Evolutionary conservation across 37 sponge, comb jelly and placozoan species (phyloP), one percentile per base, ranked within the genome.

Genomic region (Diacarnus erythraeanus): DNA sequence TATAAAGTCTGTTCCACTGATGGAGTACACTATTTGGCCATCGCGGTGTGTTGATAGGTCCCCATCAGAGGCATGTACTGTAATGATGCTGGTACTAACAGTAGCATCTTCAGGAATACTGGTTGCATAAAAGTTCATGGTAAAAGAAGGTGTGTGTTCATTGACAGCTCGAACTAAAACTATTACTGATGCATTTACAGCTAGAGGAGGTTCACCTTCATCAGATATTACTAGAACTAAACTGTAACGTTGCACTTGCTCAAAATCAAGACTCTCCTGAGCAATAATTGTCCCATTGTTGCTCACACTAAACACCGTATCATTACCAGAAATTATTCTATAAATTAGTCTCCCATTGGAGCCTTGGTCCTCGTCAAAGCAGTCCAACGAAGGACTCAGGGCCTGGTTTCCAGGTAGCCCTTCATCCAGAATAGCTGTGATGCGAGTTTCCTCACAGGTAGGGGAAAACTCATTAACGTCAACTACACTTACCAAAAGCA

Each of bases 381-480:
- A 91, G 40, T 40, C 26, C 8, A 91, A 75, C 26, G n/a, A 33
- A 29, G 23, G 40, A n/a, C 25, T 79, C 9, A 64, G 54, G 17
- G 77, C 21, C 15, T 21, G 42, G 25, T 9, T 26, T 20, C 41
- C 61, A 10, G 23, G 29, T 23, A 69, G 21, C 8, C 31, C 79
- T 42, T 88, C 83, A 38, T 30, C 1, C 22, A 81, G 35, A 0
- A 51, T 30, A 3, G 17, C 23, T 12, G 39, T 68, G 38, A 78
- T 57, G 3, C 20, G n/a, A 59, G 25, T 20, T 25, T 67, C 21
- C 4, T 58, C 57, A 37, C 84, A 89, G 6, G 12, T 39, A 1
- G 90, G 90, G 17, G 56, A 0, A 60, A 61, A 83, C 41, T 91
- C 84, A 66, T 91, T 91, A 30, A 36, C 78, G 35, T 91, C 83